Conservation (phyloP, 2,888 invertebrate genomes). For the Invenusta paracnida region DNA sequence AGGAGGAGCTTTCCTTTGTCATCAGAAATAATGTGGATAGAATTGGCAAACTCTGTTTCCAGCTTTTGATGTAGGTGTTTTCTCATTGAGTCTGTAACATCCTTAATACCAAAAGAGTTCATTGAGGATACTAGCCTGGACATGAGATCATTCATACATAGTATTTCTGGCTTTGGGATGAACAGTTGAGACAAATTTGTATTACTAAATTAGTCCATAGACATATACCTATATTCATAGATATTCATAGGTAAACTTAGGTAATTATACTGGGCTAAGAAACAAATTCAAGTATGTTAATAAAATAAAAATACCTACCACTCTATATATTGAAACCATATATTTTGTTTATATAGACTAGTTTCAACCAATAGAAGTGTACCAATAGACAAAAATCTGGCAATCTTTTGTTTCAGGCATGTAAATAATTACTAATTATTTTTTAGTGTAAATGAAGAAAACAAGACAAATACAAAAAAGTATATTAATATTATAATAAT, state of each 20-base stretch:
- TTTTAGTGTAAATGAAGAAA: too few relatives aligned
- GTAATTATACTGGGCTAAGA: slow-evolving; percentile 15
- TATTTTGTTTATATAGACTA: neutral
- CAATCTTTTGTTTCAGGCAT: too few relatives aligned
- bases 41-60: neutral
- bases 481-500: too few relatives aligned
- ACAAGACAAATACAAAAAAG: too few relatives aligned
- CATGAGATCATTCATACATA: neutral
- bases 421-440: too few relatives aligned
- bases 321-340: neutral
- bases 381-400: neutral
- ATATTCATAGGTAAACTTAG: neutral
- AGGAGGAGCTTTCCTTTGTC: neutral
- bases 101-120: neutral
- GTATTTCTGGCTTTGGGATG: neutral
- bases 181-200: too few relatives aligned
- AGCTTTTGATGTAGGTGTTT: neutral
- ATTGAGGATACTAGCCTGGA: neutral
- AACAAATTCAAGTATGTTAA: slow-evolving; percentile 3
- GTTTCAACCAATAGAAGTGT: neutral
- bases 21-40: neutral
- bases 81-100: neutral
- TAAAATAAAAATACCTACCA: neutral
- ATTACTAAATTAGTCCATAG: neutral
- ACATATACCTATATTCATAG: neutral